phyloP scores from a whole-genome alignment of 1,140 invertebrate species.

The Tetranychus cinnabarinus region DNA sequence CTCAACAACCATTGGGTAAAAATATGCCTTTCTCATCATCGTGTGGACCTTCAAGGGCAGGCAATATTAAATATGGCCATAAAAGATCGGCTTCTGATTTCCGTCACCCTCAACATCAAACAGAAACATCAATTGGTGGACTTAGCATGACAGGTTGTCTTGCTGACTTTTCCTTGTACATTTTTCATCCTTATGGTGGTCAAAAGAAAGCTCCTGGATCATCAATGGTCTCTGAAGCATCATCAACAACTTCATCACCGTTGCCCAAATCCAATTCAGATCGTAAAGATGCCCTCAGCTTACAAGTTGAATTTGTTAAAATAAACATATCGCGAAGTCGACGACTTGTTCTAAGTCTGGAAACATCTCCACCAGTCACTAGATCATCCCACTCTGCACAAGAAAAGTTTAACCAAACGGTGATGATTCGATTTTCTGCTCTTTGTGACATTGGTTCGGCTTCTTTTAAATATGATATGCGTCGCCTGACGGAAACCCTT shows the following conservation, averaged over 20 bases:
- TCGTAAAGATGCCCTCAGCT: constrained; percentile 76
- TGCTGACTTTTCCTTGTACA: constrained; percentile 86
- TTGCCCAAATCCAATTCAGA: constrained; percentile 55
- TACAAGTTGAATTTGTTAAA: constrained; percentile 92
- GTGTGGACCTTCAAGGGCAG: background rate
- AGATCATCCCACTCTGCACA: background rate
- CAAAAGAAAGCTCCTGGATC: constrained; percentile 43
- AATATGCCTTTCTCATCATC: background rate
- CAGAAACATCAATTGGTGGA: constrained; percentile 39
- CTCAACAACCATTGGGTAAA: background rate
- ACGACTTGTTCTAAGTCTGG: constrained; percentile 28
- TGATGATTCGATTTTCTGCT: constrained; percentile 27
- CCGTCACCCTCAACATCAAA: background rate
- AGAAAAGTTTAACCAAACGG: background rate
- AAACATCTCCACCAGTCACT: background rate
- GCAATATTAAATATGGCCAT: background rate
- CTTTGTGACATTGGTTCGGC: constrained; percentile 92
- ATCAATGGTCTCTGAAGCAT: background rate
- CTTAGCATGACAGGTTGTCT: constrained; percentile 78
- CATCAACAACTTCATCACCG: constrained; percentile 1
- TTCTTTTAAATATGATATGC: constrained; percentile 96
- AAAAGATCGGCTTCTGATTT: background rate
- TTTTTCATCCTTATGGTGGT: constrained; percentile 89
- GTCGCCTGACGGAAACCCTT: constrained; percentile 82
- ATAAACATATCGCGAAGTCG: constrained; percentile 71